These are phyloP conservation scores for Orgyia antiqua DNA, from an alignment of 2,888 invertebrate species.

Conservation along the genomic window DNA sequence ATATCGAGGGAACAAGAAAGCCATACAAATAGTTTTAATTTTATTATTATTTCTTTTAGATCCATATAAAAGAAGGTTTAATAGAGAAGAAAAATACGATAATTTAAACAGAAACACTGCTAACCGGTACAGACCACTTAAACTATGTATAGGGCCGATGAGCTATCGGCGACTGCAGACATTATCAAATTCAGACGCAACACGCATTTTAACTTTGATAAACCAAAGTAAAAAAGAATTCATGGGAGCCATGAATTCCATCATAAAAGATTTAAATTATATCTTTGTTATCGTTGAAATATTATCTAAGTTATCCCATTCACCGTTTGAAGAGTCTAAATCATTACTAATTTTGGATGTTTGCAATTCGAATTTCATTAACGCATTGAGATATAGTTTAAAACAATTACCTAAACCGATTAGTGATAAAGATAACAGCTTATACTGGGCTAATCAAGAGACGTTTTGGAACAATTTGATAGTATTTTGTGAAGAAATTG, in stretches of 20 bases:
- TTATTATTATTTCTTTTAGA: too few relatives aligned
- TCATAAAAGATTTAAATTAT: constrained; percentile 43
- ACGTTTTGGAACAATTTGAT: constrained; percentile 56
- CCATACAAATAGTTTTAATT: too few relatives aligned
- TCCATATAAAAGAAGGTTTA: too few relatives aligned
- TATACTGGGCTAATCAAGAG: constrained; percentile 51
- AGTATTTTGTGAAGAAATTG: constrained; percentile 47
- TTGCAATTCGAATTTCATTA: constrained; percentile 51
- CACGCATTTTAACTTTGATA: constrained; percentile 47
- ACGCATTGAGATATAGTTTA: constrained; percentile 42
- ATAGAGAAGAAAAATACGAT: too few relatives aligned
- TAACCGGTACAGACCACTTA: too few relatives aligned
- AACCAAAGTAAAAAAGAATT: constrained; percentile 44
- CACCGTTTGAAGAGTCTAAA: constrained; percentile 51
- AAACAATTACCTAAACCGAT: constrained; percentile 47
- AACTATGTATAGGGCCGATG: too few relatives aligned
- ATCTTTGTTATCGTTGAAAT: constrained; percentile 56
- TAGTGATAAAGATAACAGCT: constrained; percentile 20
- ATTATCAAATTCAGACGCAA: constrained; percentile 41
- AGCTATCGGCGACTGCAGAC: constrained; percentile 45
- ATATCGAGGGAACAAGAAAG: too few relatives aligned
- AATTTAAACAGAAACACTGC: too few relatives aligned
- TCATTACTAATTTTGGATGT: constrained; percentile 44
- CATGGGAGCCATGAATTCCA: constrained; percentile 37
- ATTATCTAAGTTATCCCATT: constrained; percentile 49